A percentile compares a stretch with the other conserved stretches of the same genome.
phyloP scores from a whole-genome alignment of 2,888 invertebrate genomes.

The Limnephilus lunatus region DNA sequence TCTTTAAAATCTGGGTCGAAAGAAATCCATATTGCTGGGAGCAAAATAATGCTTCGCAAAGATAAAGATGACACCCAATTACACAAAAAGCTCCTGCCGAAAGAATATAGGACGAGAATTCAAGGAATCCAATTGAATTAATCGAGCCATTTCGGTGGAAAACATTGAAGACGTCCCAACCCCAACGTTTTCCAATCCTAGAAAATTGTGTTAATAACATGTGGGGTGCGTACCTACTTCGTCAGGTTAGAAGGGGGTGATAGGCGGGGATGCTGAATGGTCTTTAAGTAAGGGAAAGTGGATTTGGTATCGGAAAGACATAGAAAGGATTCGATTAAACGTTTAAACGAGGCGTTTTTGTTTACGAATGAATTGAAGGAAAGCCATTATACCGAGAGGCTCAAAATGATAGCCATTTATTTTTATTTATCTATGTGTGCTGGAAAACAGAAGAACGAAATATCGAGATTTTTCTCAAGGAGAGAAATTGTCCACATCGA shows the following conservation, averaged over 20 bases:
- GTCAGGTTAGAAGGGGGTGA: slow-evolving; percentile 27
- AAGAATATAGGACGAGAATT: slow-evolving; percentile 13
- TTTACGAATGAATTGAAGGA: slow-evolving; percentile 14
- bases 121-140: slow-evolving; percentile 45
- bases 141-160: slow-evolving; percentile 45
- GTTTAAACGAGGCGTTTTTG: slow-evolving; percentile 17
- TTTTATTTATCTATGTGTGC: not conserved
- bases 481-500: not conserved
- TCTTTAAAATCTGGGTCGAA: not conserved
- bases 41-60: not conserved
- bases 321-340: slow-evolving; percentile 37
- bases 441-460: not conserved
- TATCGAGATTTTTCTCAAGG: not conserved
- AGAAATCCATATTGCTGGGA: not conserved
- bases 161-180: slow-evolving; percentile 45
- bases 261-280: not conserved
- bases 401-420: slow-evolving; percentile 2
- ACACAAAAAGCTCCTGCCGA: slow-evolving; percentile 22
- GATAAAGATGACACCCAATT: slow-evolving; percentile 36
- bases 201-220: slow-evolving; percentile 59
- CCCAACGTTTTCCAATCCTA: slow-evolving; percentile 47
- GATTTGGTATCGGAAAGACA: slow-evolving; percentile 43
- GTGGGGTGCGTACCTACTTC: slow-evolving; percentile 50
- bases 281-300: slow-evolving; percentile 48
- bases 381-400: not conserved